Evolutionary conservation across 2,797 vertebrate genomes (phyloP).

Genomic region (Tokudaia muenninki): DNA sequence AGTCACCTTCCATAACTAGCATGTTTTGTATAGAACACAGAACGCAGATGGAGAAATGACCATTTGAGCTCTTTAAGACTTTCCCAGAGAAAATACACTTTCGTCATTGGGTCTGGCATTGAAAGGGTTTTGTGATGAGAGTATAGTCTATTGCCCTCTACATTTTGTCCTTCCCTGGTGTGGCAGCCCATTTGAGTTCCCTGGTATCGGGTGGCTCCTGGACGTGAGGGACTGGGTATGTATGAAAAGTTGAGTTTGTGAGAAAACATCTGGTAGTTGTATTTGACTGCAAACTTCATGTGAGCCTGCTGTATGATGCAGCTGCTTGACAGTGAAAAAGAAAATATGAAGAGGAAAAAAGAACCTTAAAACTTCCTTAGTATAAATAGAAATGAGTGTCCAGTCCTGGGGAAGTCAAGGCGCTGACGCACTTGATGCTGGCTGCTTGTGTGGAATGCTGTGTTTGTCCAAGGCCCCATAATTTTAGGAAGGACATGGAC

Average conservation of each 20-base stretch:
- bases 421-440: constrained; percentile 66
- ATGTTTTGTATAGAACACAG: neutral
- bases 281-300: constrained; percentile 63
- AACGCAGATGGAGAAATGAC: neutral
- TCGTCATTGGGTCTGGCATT: neutral
- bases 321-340: constrained; percentile 51
- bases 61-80: constrained; percentile 18
- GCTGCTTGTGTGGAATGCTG: constrained; percentile 54
- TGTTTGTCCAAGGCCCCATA: constrained; percentile 61
- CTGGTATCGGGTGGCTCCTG: neutral
- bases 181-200: neutral
- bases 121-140: neutral
- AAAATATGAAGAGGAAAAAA: neutral
- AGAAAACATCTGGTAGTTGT: constrained; percentile 75
- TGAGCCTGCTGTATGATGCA: constrained; percentile 57
- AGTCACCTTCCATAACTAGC: neutral
- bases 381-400: constrained; percentile 73
- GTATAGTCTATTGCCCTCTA: neutral
- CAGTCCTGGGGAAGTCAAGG: constrained; percentile 53
- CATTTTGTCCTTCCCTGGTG: neutral
- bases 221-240: constrained; percentile 6
- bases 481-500: constrained; percentile 59
- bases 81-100: constrained; percentile 3
- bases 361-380: constrained; percentile 4
- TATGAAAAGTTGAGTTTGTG: constrained; percentile 67